Conservation (phyloP, 1,140 invertebrate genomes). For the Drosophila dunni region DNA sequence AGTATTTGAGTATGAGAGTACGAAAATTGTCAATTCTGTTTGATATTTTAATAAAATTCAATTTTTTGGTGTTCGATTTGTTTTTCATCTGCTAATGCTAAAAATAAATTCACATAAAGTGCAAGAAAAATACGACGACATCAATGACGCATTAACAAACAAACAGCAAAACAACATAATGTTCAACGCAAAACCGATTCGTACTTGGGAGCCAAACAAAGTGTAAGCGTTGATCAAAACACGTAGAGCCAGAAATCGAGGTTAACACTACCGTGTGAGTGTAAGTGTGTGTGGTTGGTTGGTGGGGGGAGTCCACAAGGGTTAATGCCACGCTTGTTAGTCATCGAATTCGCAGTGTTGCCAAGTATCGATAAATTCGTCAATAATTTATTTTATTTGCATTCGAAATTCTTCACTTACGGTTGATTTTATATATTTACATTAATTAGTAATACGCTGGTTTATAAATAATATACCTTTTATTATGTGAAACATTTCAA, state of each 20-base stretch:
- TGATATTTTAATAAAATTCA: constrained; percentile 5
- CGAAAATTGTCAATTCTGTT: background rate
- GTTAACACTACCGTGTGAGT: background rate
- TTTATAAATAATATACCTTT: constrained; percentile 5
- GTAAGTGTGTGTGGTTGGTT: background rate
- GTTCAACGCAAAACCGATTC: background rate
- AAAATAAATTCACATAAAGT: constrained; percentile 12
- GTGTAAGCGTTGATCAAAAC: constrained; percentile 3
- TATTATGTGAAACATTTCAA: background rate
- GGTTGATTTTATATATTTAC: background rate
- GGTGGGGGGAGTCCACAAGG: too few species aligned
- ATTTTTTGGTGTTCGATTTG: constrained; percentile 3
- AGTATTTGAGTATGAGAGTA: too few species aligned
- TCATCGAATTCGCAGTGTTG: too few species aligned
- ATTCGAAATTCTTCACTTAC: too few species aligned
- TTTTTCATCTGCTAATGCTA: constrained; percentile 12
- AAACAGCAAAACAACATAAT: constrained; percentile 1
- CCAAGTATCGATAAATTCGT: too few species aligned
- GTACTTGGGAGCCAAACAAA: background rate
- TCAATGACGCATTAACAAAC: constrained; percentile 10
- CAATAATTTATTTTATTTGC: too few species aligned
- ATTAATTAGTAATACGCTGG: background rate
- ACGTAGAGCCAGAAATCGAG: background rate
- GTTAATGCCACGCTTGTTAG: too few species aligned
- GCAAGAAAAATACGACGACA: constrained; percentile 2